These are phyloP conservation scores for Malurus splendens DNA, from an alignment of 2,797 vertebrate genomes.

Conservation along the genomic window DNA sequence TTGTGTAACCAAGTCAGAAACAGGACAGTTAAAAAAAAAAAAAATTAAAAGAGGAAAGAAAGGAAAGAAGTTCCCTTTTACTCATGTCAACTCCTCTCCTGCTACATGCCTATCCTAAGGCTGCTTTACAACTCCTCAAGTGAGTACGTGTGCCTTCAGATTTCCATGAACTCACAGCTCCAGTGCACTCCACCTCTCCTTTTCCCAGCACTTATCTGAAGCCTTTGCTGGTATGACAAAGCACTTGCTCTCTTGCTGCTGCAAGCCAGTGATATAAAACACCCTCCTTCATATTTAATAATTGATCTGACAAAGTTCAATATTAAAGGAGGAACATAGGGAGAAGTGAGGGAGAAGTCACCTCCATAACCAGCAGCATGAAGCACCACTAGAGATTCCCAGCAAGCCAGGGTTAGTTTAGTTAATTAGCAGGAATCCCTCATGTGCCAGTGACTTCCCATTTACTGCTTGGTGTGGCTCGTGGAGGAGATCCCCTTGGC, in stretches of 20 bases:
- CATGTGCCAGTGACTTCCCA: neutral
- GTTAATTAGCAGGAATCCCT: constrained; percentile 16
- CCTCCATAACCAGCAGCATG: neutral
- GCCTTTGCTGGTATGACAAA: constrained; percentile 36
- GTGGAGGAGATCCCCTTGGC: neutral
- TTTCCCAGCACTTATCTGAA: neutral
- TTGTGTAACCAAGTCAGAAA: constrained; percentile 12
- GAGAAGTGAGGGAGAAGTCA: neutral
- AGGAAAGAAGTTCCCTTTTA: neutral
- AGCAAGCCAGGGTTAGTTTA: neutral
- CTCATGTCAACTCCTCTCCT: neutral
- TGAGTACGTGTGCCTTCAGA: neutral
- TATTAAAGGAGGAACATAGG: neutral
- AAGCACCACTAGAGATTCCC: neutral
- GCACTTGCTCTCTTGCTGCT: neutral
- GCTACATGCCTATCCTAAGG: neutral
- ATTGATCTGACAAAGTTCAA: neutral
- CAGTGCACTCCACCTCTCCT: neutral
- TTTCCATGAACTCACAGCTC: neutral
- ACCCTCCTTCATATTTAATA: constrained; percentile 17
- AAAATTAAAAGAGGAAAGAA: neutral
- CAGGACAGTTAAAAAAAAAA: neutral
- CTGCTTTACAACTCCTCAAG: neutral
- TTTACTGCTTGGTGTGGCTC: neutral
- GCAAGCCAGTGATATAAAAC: neutral